phyloP scores from a whole-genome alignment of 2,113 vertebrate species.

The Syrrhaptes paradoxus region DNA sequence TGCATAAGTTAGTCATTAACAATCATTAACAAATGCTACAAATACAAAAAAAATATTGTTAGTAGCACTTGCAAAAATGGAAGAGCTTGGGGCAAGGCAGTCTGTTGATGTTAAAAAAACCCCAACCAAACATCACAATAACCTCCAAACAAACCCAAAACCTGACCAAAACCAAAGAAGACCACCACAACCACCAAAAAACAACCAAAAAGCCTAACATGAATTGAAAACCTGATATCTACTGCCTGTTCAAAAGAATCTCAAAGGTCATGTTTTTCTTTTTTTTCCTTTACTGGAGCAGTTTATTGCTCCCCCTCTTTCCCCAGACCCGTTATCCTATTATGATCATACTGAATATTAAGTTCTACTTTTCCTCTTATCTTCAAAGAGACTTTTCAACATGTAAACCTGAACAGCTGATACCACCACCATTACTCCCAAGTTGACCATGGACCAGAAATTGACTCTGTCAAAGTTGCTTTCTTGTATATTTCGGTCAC shows the following conservation, averaged over 20 bases:
- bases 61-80: conserved; percentile 28
- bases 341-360: conserved; percentile 67
- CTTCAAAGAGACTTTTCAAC: conserved; percentile 93
- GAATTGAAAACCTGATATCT: not conserved
- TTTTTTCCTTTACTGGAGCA: not conserved
- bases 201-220: not conserved
- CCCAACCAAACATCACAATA: not conserved
- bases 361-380: conserved; percentile 90
- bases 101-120: not conserved
- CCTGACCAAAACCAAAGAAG: not conserved
- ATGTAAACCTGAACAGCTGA: conserved; percentile 92
- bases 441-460: conserved; percentile 90
- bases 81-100: conserved; percentile 6
- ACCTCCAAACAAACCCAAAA: not conserved
- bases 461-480: conserved; percentile 94
- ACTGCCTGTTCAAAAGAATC: conserved; percentile 29
- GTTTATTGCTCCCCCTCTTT: conserved; percentile 31
- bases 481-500: conserved; percentile 96
- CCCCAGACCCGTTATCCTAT: not conserved
- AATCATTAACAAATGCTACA: conserved; percentile 6
- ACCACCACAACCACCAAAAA: not conserved
- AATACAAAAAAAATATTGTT: not conserved
- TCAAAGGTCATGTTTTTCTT: not conserved
- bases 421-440: conserved; percentile 88
- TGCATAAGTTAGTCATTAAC: not conserved